Conservation (phyloP, 2,113 vertebrate species). For the Callochromis pleurospilus region DNA sequence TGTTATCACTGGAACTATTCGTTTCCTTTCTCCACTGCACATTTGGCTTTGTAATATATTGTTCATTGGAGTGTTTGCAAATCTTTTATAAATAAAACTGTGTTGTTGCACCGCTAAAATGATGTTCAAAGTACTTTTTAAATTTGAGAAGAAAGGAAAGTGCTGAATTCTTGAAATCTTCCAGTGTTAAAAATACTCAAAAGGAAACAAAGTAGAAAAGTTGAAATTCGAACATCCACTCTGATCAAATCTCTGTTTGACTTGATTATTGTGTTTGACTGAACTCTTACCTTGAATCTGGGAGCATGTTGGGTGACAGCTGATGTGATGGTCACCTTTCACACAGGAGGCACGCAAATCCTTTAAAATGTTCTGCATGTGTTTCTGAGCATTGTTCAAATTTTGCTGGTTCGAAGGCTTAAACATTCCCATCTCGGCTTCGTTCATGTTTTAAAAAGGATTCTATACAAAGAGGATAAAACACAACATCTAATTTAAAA, state of each 20-base stretch:
- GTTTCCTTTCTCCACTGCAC: neutral
- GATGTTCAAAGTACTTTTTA: neutral
- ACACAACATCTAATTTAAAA: neutral
- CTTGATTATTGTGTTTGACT: neutral
- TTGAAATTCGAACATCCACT: neutral
- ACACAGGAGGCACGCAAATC: neutral
- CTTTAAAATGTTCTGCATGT: neutral
- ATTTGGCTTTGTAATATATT: neutral
- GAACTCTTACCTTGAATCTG: conserved; percentile 4
- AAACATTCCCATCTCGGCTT: neutral
- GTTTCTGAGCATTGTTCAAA: neutral
- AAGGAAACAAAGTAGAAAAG: neutral
- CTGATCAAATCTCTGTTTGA: neutral
- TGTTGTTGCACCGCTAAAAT: neutral
- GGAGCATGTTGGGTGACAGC: neutral
- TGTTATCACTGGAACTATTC: neutral
- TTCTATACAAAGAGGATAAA: neutral
- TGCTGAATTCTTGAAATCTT: neutral
- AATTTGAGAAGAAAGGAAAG: neutral
- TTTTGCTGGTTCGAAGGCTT: neutral
- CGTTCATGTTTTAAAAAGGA: neutral
- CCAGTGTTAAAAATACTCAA: neutral
- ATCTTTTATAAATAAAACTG: neutral
- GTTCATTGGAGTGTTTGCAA: neutral
- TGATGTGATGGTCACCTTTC: neutral